Evolutionary conservation across 1,140 invertebrate genomes (phyloP), one percentile per base, ranked within the genome.

Genomic region (Campodea augens): DNA sequence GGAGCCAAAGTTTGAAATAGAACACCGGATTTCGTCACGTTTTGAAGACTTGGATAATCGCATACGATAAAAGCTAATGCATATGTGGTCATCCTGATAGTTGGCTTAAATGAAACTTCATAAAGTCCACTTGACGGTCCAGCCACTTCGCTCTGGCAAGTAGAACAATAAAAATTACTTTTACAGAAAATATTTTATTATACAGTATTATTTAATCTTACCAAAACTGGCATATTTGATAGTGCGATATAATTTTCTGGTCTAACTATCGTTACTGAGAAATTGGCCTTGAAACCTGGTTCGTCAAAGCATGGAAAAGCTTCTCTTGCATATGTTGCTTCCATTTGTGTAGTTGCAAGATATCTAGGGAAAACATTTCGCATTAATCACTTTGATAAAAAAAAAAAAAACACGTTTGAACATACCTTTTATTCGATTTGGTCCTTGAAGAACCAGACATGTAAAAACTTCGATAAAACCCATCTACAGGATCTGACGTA

Each of bases 301-400:
- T 98, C 93, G 59, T 98, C 93, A 53, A 96, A 89, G 58, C 91
- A 97, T 0, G 93, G 93, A 58, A 98, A 98, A 0, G 91, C 89
- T 46, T 80, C 76, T 15, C 93, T 70, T 0, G 93, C 93, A 51
- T 86, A 84, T 4, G 88, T 92, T 41, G 93, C 78, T 61, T 96
- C 84, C 58, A 98, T 97, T 57, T 96, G 85, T 1, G 92, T 96
- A 2, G 90, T 83, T 0, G 89, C 89, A 43, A 96, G 69, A 55
- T 81, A 45, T 43, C 48, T 37, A 50, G n/a, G n/a, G n/a, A n/a
- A n/a, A n/a, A n/a, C n/a, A n/a, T n/a, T n/a, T n/a, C n/a, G n/a
- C n/a, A n/a, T n/a, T n/a, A n/a, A n/a, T n/a, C n/a, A n/a, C n/a
- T n/a, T n/a, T n/a, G n/a, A n/a, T n/a, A n/a, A n/a, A n/a, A n/a